Base-by-base conservation (phyloP, 2,888 invertebrate species). In the Pollenia griseotomentosa region DNA sequence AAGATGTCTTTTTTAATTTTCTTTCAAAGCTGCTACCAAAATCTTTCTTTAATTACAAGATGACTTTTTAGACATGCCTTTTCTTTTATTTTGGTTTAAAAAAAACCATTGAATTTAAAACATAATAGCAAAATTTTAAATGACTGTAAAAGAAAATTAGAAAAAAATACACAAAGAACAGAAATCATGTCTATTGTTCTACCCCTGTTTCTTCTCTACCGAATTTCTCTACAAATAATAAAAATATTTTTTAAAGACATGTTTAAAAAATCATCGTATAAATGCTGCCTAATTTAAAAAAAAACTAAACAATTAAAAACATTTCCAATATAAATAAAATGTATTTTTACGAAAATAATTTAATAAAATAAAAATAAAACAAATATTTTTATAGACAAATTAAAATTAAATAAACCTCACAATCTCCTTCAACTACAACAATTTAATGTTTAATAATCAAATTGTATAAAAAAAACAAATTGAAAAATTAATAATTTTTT, bases 301-400 rank as follows among this genome's bases (percentile, higher is more conserved):
- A 66, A 44, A 1, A 14, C 51, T 11, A 42, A 55, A 11, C 33
- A 23, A n/a, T 40, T n/a, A 16, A 61, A 78, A 77, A 63, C 14
- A 44, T 73, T 68, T 66, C 14, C 77, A 88, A 33, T 33, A 33
- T 77, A 83, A 23, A 83, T 71, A 86, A 83, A 82, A 80, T 88
- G 55, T 85, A 84, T 89, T 85, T 86, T 88, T 87, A 87, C 63
- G 75, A 83, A 86, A 88, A 75, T 75, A 83, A 88, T 85, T 87
- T 87, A 88, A 83, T 57, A 77, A 46, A 65, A 75, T 14, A 65
- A 77, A 46, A 65, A 75, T 14, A 65, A 46, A 77, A 88, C 78
- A 88, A 87, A 86, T 88, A 85, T 81, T 81, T 85, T 81, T 81
- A 85, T 85, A 85, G 66, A 57, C n/a, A 71, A 85, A 61, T 68